Percentiles rank a stretch among this genome's conserved stretches.
Evolutionary conservation across 2,113 vertebrate species (phyloP).

Genomic region (Xenopus laevis): DNA sequence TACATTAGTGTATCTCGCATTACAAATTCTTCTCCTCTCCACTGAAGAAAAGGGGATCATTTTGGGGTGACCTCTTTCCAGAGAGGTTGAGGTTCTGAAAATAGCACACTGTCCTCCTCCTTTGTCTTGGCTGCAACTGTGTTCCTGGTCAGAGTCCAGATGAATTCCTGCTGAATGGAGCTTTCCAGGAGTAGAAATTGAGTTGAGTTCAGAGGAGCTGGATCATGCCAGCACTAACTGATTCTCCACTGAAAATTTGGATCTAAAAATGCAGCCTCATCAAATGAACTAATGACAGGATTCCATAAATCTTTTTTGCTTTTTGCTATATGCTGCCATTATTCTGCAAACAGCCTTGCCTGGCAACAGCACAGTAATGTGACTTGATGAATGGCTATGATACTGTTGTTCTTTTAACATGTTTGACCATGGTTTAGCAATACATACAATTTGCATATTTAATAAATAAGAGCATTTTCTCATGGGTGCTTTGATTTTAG

Average conservation of each 20-base stretch:
- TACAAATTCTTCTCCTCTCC: not conserved
- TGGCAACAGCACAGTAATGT: no score
- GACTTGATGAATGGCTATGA: no score
- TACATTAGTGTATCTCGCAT: not conserved
- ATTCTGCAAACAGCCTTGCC: no score
- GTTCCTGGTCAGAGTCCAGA: not conserved
- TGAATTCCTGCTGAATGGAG: not conserved
- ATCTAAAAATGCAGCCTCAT: not conserved
- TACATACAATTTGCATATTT: no score
- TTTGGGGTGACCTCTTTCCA: not conserved
- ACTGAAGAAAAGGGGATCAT: not conserved
- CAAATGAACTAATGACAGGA: not conserved
- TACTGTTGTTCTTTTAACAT: no score
- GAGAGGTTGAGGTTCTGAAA: not conserved
- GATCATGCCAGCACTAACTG: not conserved
- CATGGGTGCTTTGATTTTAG: no score
- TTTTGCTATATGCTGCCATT: no score
- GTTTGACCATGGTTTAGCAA: no score
- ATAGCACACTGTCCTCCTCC: not conserved
- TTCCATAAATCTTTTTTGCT: not conserved
- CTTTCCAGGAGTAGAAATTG: not conserved
- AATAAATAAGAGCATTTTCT: no score
- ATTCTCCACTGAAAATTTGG: not conserved
- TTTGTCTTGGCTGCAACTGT: not conserved
- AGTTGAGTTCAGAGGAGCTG: not conserved